Evolutionary conservation across 1,140 invertebrate species (phyloP).

Genomic region (Epicauta chinensis): DNA sequence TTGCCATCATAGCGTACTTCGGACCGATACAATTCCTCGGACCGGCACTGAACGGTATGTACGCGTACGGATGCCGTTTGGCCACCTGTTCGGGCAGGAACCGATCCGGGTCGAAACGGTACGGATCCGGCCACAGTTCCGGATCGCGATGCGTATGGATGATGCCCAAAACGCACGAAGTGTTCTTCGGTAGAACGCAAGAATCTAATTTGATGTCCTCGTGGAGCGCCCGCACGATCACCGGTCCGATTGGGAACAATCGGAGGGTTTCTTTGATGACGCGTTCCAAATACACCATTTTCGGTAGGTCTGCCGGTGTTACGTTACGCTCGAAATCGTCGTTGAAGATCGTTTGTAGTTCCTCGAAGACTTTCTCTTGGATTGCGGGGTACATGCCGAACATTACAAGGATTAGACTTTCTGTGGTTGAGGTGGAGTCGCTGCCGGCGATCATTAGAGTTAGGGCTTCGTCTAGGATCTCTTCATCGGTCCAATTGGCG

Average conservation of each 20-base stretch:
- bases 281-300: conserved; percentile 57
- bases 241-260: conserved; percentile 56
- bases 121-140: conserved; percentile 54
- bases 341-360: conserved; percentile 50
- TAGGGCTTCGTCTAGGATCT: neutral
- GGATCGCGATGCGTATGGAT: conserved; percentile 44
- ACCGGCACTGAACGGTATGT: conserved; percentile 62
- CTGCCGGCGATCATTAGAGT: conserved; percentile 2
- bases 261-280: conserved; percentile 59
- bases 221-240: conserved; percentile 45
- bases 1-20: conserved; percentile 43
- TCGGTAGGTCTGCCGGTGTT: conserved; percentile 48
- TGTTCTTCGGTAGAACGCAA: conserved; percentile 8
- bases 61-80: conserved; percentile 47
- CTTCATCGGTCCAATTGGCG: conserved; percentile 3
- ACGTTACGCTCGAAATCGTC: conserved; percentile 35
- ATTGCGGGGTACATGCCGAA: conserved; percentile 33
- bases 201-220: conserved; percentile 38
- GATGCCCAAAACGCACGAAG: conserved; percentile 18
- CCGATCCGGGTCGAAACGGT: conserved; percentile 61
- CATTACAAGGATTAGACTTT: conserved; percentile 25
- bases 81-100: conserved; percentile 52
- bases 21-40: conserved; percentile 62
- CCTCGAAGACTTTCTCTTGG: conserved; percentile 52
- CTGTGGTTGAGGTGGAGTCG: conserved; percentile 25